A percentile compares a stretch with the other conserved stretches of the same genome.
phyloP scores from a whole-genome alignment of 2,888 invertebrate genomes.

The Habroteleia sp. region DNA sequence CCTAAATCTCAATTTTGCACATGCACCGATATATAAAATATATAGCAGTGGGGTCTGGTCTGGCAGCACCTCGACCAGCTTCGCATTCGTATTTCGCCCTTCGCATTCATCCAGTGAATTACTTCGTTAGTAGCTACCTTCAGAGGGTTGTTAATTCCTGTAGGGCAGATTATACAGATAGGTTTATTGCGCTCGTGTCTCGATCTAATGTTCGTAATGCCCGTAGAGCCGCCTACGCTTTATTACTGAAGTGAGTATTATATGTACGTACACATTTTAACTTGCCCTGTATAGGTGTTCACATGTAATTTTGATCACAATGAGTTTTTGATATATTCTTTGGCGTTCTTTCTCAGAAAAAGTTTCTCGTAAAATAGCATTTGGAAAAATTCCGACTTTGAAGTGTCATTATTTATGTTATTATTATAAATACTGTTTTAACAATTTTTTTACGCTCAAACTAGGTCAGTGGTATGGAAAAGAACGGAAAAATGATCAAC shows the following conservation, averaged over 20 bases:
- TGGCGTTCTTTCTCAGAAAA: background rate
- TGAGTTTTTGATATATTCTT: conserved; percentile 57
- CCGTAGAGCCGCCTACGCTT: conserved; percentile 72
- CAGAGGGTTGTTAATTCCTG: conserved; percentile 81
- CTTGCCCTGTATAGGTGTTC: conserved; percentile 30
- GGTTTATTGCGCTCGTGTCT: conserved; percentile 81
- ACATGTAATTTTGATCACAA: conserved; percentile 52
- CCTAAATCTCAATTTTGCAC: conserved; percentile 79
- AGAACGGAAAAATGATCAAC: too few species aligned
- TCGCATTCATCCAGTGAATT: conserved; percentile 81
- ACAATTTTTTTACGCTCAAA: too few species aligned
- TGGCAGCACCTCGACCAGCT: conserved; percentile 62
- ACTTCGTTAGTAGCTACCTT: conserved; percentile 82
- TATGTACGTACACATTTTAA: conserved; percentile 52
- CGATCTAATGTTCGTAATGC: conserved; percentile 81
- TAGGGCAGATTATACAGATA: conserved; percentile 82
- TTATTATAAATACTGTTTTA: too few species aligned
- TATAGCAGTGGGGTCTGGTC: conserved; percentile 40
- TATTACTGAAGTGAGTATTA: conserved; percentile 63
- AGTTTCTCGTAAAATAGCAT: too few species aligned
- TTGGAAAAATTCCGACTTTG: background rate
- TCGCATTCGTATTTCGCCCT: conserved; percentile 67
- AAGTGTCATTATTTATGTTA: too few species aligned
- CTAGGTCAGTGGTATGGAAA: too few species aligned
- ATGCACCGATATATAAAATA: conserved; percentile 58